Conservation (phyloP, 2,888 invertebrate species). For the Lumbricus terrestris region DNA sequence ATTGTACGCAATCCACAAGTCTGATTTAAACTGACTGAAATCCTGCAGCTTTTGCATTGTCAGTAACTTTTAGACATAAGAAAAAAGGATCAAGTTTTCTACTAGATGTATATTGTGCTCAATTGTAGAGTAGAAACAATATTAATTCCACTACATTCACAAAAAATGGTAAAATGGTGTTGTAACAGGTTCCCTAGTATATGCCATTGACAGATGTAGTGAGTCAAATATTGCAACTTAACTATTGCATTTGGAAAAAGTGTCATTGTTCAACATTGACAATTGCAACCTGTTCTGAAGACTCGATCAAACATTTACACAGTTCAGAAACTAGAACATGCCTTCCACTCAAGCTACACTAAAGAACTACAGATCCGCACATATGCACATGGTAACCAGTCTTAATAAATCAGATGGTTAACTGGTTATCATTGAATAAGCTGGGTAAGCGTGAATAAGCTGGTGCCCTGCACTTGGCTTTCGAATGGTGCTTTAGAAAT, state of each 20-base stretch:
- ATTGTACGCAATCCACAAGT: neutral
- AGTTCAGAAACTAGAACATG: neutral
- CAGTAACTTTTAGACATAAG: neutral
- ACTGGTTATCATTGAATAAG: too few species aligned
- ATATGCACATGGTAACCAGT: too few species aligned
- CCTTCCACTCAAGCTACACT: neutral
- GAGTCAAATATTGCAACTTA: neutral
- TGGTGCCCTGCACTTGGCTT: too few species aligned
- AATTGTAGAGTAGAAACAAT: neutral
- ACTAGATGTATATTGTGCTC: neutral
- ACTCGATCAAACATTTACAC: neutral
- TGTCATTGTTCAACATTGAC: neutral
- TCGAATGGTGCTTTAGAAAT: too few species aligned
- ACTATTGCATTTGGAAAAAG: neutral
- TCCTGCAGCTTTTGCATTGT: neutral
- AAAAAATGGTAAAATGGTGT: neutral
- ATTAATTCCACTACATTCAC: neutral
- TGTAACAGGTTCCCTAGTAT: neutral
- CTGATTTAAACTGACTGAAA: neutral
- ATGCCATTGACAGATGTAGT: neutral
- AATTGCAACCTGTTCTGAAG: neutral
- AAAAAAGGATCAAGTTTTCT: neutral
- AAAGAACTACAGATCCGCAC: neutral
- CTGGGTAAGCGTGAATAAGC: too few species aligned
- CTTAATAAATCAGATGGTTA: too few species aligned